Evolutionary conservation across 2,888 invertebrate species (phyloP), one percentile per base, ranked within the genome.

Genomic region (Ophion ventricosus): DNA sequence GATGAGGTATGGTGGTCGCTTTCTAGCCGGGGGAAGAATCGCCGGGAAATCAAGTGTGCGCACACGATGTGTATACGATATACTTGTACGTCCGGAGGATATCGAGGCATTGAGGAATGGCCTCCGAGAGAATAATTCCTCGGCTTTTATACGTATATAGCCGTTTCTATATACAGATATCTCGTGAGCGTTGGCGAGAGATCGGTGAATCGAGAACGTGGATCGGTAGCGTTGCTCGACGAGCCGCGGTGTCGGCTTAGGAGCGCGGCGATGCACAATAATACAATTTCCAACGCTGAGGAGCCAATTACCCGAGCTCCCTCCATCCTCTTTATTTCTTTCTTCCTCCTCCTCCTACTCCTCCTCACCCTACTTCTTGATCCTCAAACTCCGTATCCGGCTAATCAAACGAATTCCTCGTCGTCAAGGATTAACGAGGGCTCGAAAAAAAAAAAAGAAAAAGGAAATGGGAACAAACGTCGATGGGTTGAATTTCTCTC

Each of bases 21-120:
- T 35, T 80, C 76, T 85, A 85, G 79, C 82, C 80, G 76, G 76
- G 56, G 84, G 80, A 82, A 77, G 82, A 85, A 85, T 85, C 84
- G 76, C 72, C 73, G 77, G 77, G 77, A 67, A 77, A 57, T 77
- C 77, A 78, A 78, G 78, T 66, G 54, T 74, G 23, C 67, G 56
- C 69, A 14, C 64, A 69, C 78, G 63, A 54, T 69, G 56, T 76
- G 59, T 63, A 67, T 69, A 73, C 25, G 80, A 85, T 82, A 82
- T 73, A 79, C 84, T 82, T 80, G 82, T 82, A 82, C 82, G 84
- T 85, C 84, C 84, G 79, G 82, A 82, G 84, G 84, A 85, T 85
- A 85, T 85, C 84, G 82, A 85, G 82, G 84, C 84, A 85, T 85
- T 85, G 84, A 85, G 78, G 82, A 82, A 85, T 85, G 82, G 81